phyloP scores from a whole-genome alignment of 2,113 vertebrate genomes.

The Morone saxatilis region DNA sequence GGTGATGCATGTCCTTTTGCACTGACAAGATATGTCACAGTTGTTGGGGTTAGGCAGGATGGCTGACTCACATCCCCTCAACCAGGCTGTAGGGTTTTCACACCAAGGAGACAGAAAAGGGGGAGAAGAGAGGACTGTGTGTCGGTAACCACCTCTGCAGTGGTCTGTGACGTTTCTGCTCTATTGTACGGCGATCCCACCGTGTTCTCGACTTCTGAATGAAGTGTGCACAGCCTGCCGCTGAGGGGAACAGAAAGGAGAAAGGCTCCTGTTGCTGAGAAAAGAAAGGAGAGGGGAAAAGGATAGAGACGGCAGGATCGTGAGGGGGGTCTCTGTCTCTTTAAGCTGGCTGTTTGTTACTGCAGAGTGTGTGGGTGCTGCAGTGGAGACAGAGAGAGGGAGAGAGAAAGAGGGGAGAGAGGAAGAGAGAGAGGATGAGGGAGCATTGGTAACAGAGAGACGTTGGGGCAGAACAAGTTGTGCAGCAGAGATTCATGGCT shows the following conservation, averaged over 20 bases:
- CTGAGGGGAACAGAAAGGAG: not conserved
- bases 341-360: constrained; percentile 78
- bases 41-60: constrained; percentile 17
- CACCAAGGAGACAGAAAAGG: constrained; percentile 31
- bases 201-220: constrained; percentile 8
- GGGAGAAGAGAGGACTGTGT: constrained; percentile 1
- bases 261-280: constrained; percentile 29
- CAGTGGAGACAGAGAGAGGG: constrained; percentile 66
- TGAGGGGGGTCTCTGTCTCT: constrained; percentile 78
- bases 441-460: constrained; percentile 44
- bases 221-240: constrained; percentile 17
- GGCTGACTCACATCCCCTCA: constrained; percentile 63
- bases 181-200: not conserved
- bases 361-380: constrained; percentile 81
- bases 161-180: constrained; percentile 9
- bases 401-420: constrained; percentile 55
- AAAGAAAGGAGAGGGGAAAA: constrained; percentile 26
- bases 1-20: constrained; percentile 50
- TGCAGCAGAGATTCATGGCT: constrained; percentile 28
- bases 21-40: constrained; percentile 35
- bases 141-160: constrained; percentile 39
- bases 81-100: constrained; percentile 35
- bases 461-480: constrained; percentile 38
- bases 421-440: constrained; percentile 62
- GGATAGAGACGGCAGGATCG: constrained; percentile 11